Percentiles rank a stretch among this genome's conserved stretches.
Evolutionary conservation across 1,140 invertebrate species (phyloP).

Genomic region (Magallana angulata): DNA sequence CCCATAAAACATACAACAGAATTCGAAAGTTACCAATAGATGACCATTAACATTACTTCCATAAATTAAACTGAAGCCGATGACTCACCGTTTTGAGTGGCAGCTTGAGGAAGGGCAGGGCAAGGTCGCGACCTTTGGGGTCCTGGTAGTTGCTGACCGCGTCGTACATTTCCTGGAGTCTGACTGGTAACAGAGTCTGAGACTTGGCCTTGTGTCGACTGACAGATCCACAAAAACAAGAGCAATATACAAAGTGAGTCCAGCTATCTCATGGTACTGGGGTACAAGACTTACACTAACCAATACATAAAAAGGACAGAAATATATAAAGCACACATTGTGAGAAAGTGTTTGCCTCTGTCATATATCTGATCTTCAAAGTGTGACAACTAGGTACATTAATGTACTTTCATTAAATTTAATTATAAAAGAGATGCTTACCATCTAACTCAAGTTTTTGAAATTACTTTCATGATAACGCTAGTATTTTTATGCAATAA

Average conservation of each 20-base stretch:
- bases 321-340: not conserved
- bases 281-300: not conserved
- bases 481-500: no score
- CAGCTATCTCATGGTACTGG: not conserved
- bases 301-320: not conserved
- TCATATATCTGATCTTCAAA: no score
- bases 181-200: constrained; percentile 81
- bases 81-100: constrained; percentile 90
- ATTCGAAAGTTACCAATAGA: no score
- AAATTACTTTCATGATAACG: no score
- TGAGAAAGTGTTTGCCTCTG: no score
- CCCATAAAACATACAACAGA: no score
- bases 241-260: not conserved
- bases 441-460: no score
- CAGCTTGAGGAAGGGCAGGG: constrained; percentile 81
- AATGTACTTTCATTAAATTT: no score
- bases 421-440: no score
- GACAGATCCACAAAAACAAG: not conserved
- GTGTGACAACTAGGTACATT: no score
- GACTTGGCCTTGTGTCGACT: constrained; percentile 63
- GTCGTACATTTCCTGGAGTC: constrained; percentile 92
- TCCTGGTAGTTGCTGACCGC: constrained; percentile 90
- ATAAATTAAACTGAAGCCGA: no score
- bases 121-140: constrained; percentile 79
- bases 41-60: no score